A percentile compares a stretch with the other conserved stretches of the same genome.
These are phyloP conservation scores for Gortyna flavago DNA, from an alignment of 2,888 invertebrate species.

Conservation along the genomic window DNA sequence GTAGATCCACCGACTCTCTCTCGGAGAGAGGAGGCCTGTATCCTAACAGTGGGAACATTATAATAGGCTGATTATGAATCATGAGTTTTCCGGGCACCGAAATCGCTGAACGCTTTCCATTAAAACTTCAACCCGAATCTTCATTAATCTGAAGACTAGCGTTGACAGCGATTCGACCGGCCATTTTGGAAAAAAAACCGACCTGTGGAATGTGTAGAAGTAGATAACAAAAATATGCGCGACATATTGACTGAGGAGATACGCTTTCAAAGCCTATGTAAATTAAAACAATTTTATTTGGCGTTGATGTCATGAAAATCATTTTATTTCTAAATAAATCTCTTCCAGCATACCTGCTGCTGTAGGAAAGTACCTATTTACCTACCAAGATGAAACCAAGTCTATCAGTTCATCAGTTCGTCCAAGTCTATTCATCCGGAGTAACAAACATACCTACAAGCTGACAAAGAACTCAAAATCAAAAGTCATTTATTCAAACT, in stretches of 20 bases:
- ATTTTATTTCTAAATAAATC: neutral
- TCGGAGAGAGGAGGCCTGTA: too few relatives aligned
- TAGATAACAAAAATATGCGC: constrained; percentile 6
- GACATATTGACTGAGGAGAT: constrained; percentile 17
- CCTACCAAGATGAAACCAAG: neutral
- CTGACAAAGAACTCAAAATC: neutral
- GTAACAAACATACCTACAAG: neutral
- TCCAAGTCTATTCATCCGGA: neutral
- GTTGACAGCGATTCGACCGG: neutral
- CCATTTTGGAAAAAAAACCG: constrained; percentile 8
- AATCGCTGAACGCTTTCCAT: neutral
- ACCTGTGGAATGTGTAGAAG: neutral
- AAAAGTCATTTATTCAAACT: neutral
- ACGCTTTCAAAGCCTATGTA: constrained; percentile 33
- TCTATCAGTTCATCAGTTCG: too few relatives aligned
- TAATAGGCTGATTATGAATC: neutral
- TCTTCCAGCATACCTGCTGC: too few relatives aligned
- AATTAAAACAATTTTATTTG: neutral
- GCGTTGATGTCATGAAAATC: neutral
- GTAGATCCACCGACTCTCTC: too few relatives aligned
- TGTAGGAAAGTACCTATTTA: too few relatives aligned
- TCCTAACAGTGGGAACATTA: too few relatives aligned
- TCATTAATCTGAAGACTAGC: neutral
- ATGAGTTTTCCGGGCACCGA: neutral
- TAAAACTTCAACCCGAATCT: neutral